Conservation (phyloP, 64 coral and sea anemone species). For the Cladopsammia gracilis region DNA sequence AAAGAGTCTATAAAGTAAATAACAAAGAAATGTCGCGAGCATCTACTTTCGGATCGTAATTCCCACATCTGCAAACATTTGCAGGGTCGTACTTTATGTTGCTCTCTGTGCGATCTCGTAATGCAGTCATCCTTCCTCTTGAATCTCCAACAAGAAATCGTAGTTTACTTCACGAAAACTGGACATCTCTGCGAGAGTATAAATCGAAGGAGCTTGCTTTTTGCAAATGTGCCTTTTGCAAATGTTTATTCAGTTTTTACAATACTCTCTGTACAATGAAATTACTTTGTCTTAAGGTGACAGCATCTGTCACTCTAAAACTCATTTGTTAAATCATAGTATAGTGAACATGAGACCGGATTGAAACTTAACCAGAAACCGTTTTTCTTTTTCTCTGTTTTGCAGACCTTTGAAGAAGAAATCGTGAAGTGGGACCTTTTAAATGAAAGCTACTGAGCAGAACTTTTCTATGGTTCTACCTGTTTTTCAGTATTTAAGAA, state of each 20-base stretch:
- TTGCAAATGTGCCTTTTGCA: background rate
- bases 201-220: background rate
- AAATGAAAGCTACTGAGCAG: no score
- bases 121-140: background rate
- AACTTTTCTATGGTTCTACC: no score
- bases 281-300: background rate
- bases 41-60: no score
- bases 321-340: background rate
- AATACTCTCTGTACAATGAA: no score
- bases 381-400: no score
- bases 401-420: no score
- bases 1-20: no score
- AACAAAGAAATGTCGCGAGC: no score
- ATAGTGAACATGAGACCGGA: background rate
- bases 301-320: background rate
- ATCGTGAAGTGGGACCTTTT: no score
- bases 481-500: no score
- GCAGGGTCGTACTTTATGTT: conserved; percentile 67
- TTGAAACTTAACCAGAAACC: background rate
- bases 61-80: no score
- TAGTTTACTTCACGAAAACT: background rate
- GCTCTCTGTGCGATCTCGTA: conserved; percentile 54
- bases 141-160: background rate
- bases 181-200: background rate
- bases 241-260: no score